Base-by-base conservation (phyloP, 2,113 vertebrate genomes). In the Aphyosemion australe region DNA sequence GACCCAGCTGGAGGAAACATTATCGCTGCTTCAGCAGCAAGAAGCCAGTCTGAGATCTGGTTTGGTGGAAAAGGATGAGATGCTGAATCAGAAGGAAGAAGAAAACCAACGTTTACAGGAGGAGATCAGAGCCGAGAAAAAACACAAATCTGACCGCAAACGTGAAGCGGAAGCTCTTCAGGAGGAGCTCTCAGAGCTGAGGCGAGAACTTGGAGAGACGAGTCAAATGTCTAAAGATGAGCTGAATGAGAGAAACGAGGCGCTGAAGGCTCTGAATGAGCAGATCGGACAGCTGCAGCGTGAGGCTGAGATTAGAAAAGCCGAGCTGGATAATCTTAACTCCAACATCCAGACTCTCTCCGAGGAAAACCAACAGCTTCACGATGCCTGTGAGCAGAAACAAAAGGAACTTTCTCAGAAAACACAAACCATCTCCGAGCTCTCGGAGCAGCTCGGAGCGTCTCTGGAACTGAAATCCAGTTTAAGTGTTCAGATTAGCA, bases 281-380 rank as follows among this genome's bases (percentile, higher is more conserved):
- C 87, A 86, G 1, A 18, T 94, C 4, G 80, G 84, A 43, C 78
- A 81, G 52, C 79, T 93, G 6, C 82, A 88, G 65, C 53, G 26
- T 53, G 92, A 93, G 65, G 59, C 69, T 0, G 61, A 82, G 13
- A 64, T 66, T 48, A 84, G 62, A 4, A 84, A 90, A 47, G 70
- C 72, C 4, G 90, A 93, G 81, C 7, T 82, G 15, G 46, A 50
- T 5, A 79, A 67, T 14, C 77, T 91, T 43, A 89, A 85, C 51
- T 79, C 84, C 2, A 68, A 74, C 39, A 41, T 88, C 42, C 85
- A 91, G 39, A 48, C 60, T 13, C 57, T 91, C 20, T 80, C 74
- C n/a, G 76, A 90, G 19, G 89, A 95, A 76, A 94, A 93, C 74
- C 84, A 61, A 1, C 83, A 86, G 0, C 86, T 94, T 16, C 86